A percentile compares a stretch with the other conserved stretches of the same genome.
phyloP scores from a whole-genome alignment of 2,113 vertebrate genomes.

The Pygoscelis adeliae region DNA sequence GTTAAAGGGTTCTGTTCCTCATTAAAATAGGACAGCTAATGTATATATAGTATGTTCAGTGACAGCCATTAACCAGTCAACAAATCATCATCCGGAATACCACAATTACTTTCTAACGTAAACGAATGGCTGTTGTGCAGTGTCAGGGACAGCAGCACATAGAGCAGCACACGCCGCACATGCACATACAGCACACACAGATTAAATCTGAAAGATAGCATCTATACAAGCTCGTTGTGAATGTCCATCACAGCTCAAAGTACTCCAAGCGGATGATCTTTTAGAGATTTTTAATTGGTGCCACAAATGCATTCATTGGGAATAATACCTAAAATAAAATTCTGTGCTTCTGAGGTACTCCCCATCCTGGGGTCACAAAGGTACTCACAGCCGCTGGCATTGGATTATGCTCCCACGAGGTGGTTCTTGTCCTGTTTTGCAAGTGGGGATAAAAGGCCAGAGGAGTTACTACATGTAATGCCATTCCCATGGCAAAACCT shows the following conservation, averaged over 20 bases:
- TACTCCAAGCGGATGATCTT: neutral
- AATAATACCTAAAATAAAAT: neutral
- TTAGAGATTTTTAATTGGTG: neutral
- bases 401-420: neutral
- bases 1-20: constrained; percentile 28
- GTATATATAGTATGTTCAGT: neutral
- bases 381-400: neutral
- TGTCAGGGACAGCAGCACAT: neutral
- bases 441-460: neutral
- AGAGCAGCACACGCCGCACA: neutral
- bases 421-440: neutral
- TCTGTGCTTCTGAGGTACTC: neutral
- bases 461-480: neutral
- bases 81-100: neutral
- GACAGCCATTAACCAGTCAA: constrained; percentile 25
- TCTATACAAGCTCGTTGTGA: neutral
- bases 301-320: neutral
- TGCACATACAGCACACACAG: neutral
- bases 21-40: constrained; percentile 29
- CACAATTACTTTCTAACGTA: neutral
- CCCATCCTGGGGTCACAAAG: neutral
- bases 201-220: neutral
- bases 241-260: neutral
- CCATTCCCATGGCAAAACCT: neutral
- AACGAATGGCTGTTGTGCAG: neutral